Conservation (phyloP, 2,113 vertebrate species). For the Siphamia tubifer region DNA sequence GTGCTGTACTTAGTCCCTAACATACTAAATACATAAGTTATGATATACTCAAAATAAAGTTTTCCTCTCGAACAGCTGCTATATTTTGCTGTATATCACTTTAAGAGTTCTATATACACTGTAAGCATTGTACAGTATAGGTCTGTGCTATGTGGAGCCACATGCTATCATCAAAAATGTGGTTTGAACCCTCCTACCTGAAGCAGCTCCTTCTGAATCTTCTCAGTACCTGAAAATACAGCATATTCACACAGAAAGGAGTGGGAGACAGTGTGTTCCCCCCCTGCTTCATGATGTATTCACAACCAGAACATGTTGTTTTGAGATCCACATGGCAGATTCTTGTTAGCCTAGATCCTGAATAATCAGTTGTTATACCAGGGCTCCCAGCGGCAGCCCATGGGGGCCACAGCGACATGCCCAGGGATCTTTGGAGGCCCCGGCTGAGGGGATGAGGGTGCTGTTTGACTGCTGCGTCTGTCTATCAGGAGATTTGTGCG, state of each 20-base stretch:
- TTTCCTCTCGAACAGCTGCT: neutral
- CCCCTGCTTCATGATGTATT: constrained; percentile 63
- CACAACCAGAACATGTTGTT: constrained; percentile 63
- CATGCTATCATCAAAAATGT: neutral
- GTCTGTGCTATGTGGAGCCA: neutral
- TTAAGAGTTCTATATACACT: neutral
- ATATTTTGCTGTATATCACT: neutral
- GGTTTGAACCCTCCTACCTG: constrained; percentile 22
- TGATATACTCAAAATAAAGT: no score
- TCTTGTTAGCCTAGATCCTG: constrained; percentile 66
- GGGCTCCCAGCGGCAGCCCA: constrained; percentile 37
- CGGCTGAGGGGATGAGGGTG: constrained; percentile 20
- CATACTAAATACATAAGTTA: no score
- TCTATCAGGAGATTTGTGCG: constrained; percentile 73
- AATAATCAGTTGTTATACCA: constrained; percentile 66
- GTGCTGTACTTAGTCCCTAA: no score
- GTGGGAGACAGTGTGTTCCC: constrained; percentile 44
- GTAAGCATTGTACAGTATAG: neutral
- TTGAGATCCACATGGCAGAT: constrained; percentile 63
- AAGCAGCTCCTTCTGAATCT: constrained; percentile 10
- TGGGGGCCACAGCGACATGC: constrained; percentile 51
- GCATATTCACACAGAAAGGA: constrained; percentile 22
- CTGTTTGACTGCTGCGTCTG: constrained; percentile 62
- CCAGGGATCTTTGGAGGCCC: constrained; percentile 42
- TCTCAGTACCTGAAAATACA: neutral